Percentiles rank a stretch among this genome's conserved stretches.
Evolutionary conservation across 1,140 invertebrate species (phyloP).

Genomic region (Trichonephila clavipes): DNA sequence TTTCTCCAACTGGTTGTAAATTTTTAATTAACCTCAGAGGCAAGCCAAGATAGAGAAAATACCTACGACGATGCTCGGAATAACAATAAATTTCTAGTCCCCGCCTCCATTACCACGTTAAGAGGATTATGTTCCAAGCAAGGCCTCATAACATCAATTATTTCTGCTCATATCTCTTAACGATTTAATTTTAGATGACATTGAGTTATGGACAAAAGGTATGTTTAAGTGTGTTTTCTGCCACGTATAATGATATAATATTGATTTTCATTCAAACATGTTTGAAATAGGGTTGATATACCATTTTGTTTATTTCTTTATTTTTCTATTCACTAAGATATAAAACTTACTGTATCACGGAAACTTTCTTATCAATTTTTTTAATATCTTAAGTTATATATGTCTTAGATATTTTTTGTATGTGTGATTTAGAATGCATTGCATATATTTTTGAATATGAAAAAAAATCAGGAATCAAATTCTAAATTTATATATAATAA

Average conservation of each 20-base stretch:
- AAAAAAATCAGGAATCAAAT: too few relatives aligned
- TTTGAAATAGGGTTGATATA: background rate
- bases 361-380: too few relatives aligned
- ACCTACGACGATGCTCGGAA: background rate
- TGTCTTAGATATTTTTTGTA: too few relatives aligned
- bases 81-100: background rate
- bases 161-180: conserved; percentile 28
- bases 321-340: too few relatives aligned
- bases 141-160: conserved; percentile 28
- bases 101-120: background rate
- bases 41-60: background rate
- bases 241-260: background rate
- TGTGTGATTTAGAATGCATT: too few relatives aligned
- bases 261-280: background rate
- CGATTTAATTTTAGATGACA: conserved; percentile 9
- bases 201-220: background rate
- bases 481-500: too few relatives aligned
- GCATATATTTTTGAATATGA: too few relatives aligned
- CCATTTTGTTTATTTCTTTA: too few relatives aligned
- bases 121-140: conserved; percentile 18
- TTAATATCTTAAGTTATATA: too few relatives aligned
- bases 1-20: background rate
- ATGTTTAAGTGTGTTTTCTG: background rate
- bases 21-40: background rate
- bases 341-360: too few relatives aligned